These are phyloP conservation scores for Buathra laborator DNA, from an alignment of 2,888 invertebrate species.

Conservation along the genomic window DNA sequence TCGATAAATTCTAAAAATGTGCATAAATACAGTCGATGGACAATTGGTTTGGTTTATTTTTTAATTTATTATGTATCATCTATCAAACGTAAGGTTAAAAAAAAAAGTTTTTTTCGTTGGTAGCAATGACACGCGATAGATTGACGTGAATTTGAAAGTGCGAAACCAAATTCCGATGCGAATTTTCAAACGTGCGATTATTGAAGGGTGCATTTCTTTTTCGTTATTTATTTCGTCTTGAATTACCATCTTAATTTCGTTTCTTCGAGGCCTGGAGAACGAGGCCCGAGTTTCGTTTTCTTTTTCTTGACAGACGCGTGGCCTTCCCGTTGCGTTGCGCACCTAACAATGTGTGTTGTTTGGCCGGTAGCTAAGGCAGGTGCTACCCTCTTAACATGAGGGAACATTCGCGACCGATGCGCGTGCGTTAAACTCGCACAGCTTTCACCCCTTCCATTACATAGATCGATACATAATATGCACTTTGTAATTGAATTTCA, in stretches of 20 bases:
- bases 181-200: too few relatives aligned
- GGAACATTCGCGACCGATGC: conserved; percentile 14
- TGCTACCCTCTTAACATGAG: conserved; percentile 71
- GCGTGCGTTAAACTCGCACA: conserved; percentile 55
- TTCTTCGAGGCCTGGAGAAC: conserved; percentile 44
- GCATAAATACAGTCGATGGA: too few relatives aligned
- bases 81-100: too few relatives aligned
- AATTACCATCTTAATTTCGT: conserved; percentile 63
- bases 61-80: too few relatives aligned
- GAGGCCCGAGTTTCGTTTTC: too few relatives aligned
- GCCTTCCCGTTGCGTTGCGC: conserved; percentile 50
- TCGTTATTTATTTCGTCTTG: conserved; percentile 13
- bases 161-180: too few relatives aligned
- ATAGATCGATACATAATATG: conserved; percentile 34
- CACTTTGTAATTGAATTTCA: background rate
- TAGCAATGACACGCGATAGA: too few relatives aligned
- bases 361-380: conserved; percentile 78
- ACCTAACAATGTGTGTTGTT: conserved; percentile 75
- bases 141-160: too few relatives aligned
- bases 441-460: conserved; percentile 8
- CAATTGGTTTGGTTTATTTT: too few relatives aligned
- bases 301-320: conserved; percentile 46
- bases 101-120: too few relatives aligned
- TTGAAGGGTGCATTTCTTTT: background rate
- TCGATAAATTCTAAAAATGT: too few relatives aligned